Base-by-base conservation (phyloP, 2,888 invertebrate species). In the Metellina segmentata region DNA sequence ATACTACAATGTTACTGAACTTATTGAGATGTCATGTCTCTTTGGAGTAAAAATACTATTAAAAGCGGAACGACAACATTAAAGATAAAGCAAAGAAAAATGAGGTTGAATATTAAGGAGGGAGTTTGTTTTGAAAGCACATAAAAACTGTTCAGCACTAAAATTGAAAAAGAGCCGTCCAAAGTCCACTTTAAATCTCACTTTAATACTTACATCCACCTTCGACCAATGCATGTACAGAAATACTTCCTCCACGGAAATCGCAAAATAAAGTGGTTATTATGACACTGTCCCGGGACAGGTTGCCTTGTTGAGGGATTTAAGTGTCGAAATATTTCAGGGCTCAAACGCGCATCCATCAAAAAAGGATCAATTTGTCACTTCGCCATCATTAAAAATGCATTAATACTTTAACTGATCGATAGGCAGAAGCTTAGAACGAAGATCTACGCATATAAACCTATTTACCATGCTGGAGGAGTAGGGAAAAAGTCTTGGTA, bases 311-410 rank as follows among this genome's bases (percentile, higher is more conserved):
- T 87, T 87, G 71, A 71, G 79, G 81, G 70, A 72, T 87, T 87
- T 78, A 79, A 81, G 72, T 81, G 79, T 72, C 79, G 51, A 87
- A 87, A 87, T 87, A 87, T 87, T 87, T 87, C 71, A 34, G 20
- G 11, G 7, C 51, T 71, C 7, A 52, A 72, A 51, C 70, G 53
- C n/a, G 48, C 87, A 87, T 87, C 87, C 71, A 87, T 87, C 87
- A 87, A 87, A 87, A 87, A 87, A 81, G 87, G 87, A 87, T 87
- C 87, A 81, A 79, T 81, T 71, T 81, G 87, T 81, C 87, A 71
- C 19, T 78, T 87, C 79, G 70, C 87, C 61, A 20, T 87, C 87
- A 87, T 87, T 87, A 87, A 87, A 87, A 87, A 81, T 87, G 79
- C 87, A 87, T 87, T 87, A 87, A 81, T 81, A 87, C 87, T 78